These are phyloP conservation scores for Hydroisotoma schaefferi DNA, from an alignment of 2,888 invertebrate genomes.

Conservation along the genomic window DNA sequence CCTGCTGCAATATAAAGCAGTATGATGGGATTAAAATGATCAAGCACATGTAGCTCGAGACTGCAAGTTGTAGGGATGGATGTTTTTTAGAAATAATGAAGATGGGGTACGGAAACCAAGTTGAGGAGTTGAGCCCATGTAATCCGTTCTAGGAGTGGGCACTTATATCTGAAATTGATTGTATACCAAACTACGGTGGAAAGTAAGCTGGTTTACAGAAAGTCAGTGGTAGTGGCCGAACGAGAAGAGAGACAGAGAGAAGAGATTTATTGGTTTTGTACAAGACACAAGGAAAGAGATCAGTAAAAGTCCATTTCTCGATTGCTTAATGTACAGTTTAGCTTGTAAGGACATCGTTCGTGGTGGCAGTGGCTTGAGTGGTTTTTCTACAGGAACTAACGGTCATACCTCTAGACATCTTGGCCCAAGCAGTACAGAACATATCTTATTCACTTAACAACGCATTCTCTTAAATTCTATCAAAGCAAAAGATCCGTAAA, in stretches of 20 bases:
- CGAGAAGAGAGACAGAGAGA: too few relatives aligned
- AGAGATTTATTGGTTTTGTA: constrained; percentile 9
- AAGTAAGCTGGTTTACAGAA: constrained; percentile 3
- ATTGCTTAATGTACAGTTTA: constrained; percentile 15
- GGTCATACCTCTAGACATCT: constrained; percentile 4
- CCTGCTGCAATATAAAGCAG: too few relatives aligned
- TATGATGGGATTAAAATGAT: too few relatives aligned
- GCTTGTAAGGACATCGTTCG: constrained; percentile 2
- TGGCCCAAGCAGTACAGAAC: too few relatives aligned
- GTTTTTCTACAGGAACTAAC: background rate
- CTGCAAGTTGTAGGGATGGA: too few relatives aligned
- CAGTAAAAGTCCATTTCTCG: constrained; percentile 15
- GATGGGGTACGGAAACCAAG: too few relatives aligned
- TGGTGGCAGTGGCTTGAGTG: constrained; percentile 2
- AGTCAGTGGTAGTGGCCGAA: background rate
- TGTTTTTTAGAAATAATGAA: constrained; percentile 4
- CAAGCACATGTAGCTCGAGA: too few relatives aligned
- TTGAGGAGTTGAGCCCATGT: constrained; percentile 6
- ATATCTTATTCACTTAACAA: background rate
- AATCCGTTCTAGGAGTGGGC: constrained; percentile 12
- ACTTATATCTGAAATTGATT: constrained; percentile 12
- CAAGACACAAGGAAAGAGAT: constrained; percentile 14
- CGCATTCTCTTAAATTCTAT: too few relatives aligned
- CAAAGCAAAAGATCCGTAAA: too few relatives aligned
- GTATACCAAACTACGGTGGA: constrained; percentile 1